Conservation (phyloP, 2,888 invertebrate species). For the Diarsia rubi region DNA sequence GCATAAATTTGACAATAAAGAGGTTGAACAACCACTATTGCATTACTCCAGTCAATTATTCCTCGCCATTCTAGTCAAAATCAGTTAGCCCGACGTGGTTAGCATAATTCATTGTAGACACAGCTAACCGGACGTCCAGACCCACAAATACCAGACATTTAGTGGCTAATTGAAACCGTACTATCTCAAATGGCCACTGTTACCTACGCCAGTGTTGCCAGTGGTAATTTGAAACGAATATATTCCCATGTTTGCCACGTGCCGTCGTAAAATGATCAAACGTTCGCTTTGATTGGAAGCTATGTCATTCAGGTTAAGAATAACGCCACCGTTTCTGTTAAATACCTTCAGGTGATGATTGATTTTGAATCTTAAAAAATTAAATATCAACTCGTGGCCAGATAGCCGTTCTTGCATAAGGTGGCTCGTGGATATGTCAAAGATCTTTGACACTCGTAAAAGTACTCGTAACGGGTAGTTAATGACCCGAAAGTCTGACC, state of each 20-base stretch:
- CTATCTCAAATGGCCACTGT: slow-evolving; percentile 12
- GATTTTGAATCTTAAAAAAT: not conserved
- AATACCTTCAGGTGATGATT: not conserved
- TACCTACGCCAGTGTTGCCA: slow-evolving; percentile 16
- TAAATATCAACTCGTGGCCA: no score
- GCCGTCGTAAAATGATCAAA: slow-evolving; percentile 21
- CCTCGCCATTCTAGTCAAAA: not conserved
- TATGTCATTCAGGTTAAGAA: not conserved
- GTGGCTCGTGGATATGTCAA: no score
- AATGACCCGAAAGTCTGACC: no score
- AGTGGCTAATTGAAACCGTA: slow-evolving; percentile 24
- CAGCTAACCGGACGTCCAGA: not conserved
- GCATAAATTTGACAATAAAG: not conserved
- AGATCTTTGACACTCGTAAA: no score
- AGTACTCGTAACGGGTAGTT: no score
- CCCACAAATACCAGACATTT: slow-evolving; percentile 21
- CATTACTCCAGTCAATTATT: not conserved
- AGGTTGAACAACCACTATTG: not conserved
- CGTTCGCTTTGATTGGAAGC: not conserved
- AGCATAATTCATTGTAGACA: slow-evolving; percentile 18
- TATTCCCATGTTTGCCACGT: slow-evolving; percentile 5
- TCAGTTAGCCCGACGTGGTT: not conserved
- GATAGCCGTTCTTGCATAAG: no score
- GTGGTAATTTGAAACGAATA: slow-evolving; percentile 14
- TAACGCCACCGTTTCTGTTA: not conserved